Evolutionary conservation across 2,888 invertebrate genomes (phyloP), one percentile per base, ranked within the genome.

Genomic region (Limenitis camilla): DNA sequence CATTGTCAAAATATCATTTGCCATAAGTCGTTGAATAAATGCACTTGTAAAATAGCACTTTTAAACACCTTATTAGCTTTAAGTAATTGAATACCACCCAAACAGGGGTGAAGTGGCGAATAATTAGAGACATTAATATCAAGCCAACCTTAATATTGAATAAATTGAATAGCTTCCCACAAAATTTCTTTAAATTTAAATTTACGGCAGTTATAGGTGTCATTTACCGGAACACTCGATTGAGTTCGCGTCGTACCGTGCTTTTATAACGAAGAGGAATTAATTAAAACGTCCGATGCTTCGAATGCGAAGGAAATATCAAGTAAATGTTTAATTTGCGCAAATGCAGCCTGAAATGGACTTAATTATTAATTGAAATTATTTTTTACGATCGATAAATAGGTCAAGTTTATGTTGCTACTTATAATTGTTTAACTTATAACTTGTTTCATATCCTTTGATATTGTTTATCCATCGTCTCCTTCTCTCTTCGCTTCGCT

Each of bases 161-260:
- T 35, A 35, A 4, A 38, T 11, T 30, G 19, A 6, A 33, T 10
- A 46, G 10, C 38, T 9, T 10, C 10, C 27, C n/a, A 6, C 28
- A 33, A 39, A 32, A 39, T 36, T 36, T 41, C 40, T 49, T 49
- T 52, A 55, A 46, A 53, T 55, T 53, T 51, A 49, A 40, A 52
- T 45, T 53, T 46, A 40, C 49, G 49, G 50, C 47, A 60, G 53
- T 59, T 58, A 58, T 58, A 59, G 58, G 55, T 61, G 63, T 61
- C 61, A 61, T 61, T 64, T 61, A 58, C 61, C 56, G 56, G 53
- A 56, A 56, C 59, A 60, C 56, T 62, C 53, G 45, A 55, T 49
- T 48, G 53, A 51, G 51, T 57, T 61, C 56, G 50, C 55, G 52
- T 56, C 59, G 49, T 55, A 51, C 55, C 54, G 51, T 55, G 56